Conservation (phyloP, 2,888 invertebrate species). For the Therioaphis trifolii region DNA sequence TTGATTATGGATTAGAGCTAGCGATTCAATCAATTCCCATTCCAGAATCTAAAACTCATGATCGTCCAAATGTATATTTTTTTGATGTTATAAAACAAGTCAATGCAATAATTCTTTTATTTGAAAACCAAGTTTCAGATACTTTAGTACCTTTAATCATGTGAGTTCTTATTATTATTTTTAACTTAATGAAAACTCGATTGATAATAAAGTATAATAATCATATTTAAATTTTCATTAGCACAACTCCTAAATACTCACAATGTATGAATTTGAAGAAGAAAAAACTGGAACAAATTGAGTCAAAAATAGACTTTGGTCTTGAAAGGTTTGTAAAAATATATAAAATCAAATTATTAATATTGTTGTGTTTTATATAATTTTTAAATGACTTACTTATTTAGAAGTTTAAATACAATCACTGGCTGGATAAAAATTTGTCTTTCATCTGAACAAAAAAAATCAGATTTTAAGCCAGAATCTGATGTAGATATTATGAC, state of each 20-base stretch:
- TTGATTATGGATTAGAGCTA: conserved; percentile 95
- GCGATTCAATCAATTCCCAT: conserved; percentile 90
- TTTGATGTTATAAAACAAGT: conserved; percentile 93
- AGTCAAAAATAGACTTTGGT: conserved; percentile 90
- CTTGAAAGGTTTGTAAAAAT: conserved; percentile 74
- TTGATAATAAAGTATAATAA: too few relatives aligned
- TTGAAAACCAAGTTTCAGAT: conserved; percentile 93
- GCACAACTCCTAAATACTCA: conserved; percentile 80
- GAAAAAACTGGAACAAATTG: conserved; percentile 85
- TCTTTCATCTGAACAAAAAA: conserved; percentile 92
- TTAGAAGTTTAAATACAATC: conserved; percentile 83
- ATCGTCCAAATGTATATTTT: conserved; percentile 86
- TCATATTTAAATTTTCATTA: conserved; percentile 69
- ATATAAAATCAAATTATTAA: neutral
- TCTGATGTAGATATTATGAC: conserved; percentile 85
- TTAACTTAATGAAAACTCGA: neutral
- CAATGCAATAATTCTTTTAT: conserved; percentile 90
- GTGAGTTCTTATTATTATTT: conserved; percentile 71
- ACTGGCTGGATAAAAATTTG: conserved; percentile 92
- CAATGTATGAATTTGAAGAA: conserved; percentile 89
- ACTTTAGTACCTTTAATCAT: conserved; percentile 87
- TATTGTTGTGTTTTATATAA: neutral
- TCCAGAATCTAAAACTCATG: conserved; percentile 86
- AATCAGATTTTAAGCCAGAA: conserved; percentile 92
- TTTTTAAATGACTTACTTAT: neutral